Conservation (phyloP, 1,140 invertebrate genomes). For the Drosophila rhopaloa region DNA sequence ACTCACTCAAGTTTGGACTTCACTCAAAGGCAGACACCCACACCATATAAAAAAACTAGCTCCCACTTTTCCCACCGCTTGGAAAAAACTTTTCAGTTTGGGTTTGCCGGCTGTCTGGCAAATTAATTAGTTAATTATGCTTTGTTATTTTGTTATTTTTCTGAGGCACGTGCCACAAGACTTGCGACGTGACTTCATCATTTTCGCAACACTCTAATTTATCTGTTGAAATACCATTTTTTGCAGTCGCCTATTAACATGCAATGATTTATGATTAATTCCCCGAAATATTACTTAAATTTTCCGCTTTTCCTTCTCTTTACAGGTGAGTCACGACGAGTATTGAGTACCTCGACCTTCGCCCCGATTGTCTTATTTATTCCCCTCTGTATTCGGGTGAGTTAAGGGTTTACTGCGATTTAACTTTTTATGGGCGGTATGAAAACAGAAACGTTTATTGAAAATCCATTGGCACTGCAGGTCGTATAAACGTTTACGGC, state of each 20-base stretch:
- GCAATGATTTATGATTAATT: slow-evolving; percentile 41
- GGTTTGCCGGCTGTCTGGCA: slow-evolving; percentile 34
- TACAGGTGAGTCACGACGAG: slow-evolving; percentile 50
- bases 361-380: slow-evolving; percentile 18
- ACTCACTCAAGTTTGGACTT: slow-evolving; percentile 14
- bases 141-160: slow-evolving; percentile 38
- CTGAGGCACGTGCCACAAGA: slow-evolving; percentile 51
- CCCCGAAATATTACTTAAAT: slow-evolving; percentile 7
- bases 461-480: slow-evolving; percentile 37
- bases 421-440: slow-evolving; percentile 18
- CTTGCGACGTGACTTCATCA: slow-evolving; percentile 61
- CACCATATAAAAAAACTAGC: slow-evolving; percentile 1
- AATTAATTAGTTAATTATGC: slow-evolving; percentile 78
- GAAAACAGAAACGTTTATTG: slow-evolving; percentile 24
- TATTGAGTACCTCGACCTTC: slow-evolving; percentile 11
- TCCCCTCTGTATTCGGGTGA: slow-evolving; percentile 23
- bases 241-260: slow-evolving; percentile 46
- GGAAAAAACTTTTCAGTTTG: slow-evolving; percentile 45
- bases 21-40: slow-evolving; percentile 20
- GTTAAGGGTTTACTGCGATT: slow-evolving; percentile 15
- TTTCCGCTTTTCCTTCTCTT: slow-evolving; percentile 9
- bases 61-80: slow-evolving; percentile 3
- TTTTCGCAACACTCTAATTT: slow-evolving; percentile 44
- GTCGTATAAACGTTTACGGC: slow-evolving; percentile 27
- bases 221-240: slow-evolving; percentile 43